Evolutionary conservation across 2,797 vertebrate species (phyloP).

Genomic region (Schizopygopsis pylzovi): DNA sequence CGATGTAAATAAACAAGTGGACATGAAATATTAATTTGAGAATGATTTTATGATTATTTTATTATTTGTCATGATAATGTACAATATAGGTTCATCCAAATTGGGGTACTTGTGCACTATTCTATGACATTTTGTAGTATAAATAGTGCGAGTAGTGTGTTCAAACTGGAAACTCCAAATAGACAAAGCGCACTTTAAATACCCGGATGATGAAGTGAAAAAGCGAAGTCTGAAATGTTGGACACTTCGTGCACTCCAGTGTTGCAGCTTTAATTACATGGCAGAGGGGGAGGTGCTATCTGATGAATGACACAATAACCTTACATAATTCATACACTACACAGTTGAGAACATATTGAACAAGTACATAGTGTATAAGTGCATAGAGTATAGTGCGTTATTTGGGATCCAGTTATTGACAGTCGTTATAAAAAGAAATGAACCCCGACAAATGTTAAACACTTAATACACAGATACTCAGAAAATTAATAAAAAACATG

Average conservation of each 20-base stretch:
- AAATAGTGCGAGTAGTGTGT: too few species aligned
- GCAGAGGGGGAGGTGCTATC: background rate
- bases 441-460: background rate
- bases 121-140: too few species aligned
- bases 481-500: background rate
- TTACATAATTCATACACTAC: background rate
- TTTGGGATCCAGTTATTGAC: background rate
- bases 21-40: background rate
- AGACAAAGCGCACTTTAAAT: too few species aligned
- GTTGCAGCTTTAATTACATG: background rate
- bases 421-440: background rate
- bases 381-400: too few species aligned
- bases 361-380: too few species aligned
- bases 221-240: background rate
- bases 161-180: too few species aligned
- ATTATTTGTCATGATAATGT: too few species aligned
- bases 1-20: background rate
- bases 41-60: background rate
- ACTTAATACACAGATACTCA: background rate
- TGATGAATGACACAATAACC: background rate
- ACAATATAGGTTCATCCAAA: too few species aligned
- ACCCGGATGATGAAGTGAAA: background rate
- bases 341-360: too few species aligned
- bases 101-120: too few species aligned
- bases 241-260: background rate